Evolutionary conservation across 2,797 vertebrate genomes (phyloP).

Genomic region (Podargus strigoides): DNA sequence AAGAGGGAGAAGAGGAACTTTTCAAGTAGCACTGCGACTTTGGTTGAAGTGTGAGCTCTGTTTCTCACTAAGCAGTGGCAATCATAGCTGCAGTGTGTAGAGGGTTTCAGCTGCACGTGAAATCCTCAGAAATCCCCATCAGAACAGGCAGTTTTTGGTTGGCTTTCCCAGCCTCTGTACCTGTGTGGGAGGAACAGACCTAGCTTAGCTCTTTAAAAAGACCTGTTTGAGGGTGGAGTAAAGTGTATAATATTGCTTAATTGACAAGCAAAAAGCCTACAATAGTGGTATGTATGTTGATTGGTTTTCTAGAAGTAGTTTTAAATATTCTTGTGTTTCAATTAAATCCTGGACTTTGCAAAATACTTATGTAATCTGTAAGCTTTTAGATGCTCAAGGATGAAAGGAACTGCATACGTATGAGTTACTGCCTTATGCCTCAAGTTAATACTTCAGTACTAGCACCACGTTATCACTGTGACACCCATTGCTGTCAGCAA

Average conservation of each 20-base stretch:
- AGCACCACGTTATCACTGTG: background rate
- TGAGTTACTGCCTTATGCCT: background rate
- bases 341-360: background rate
- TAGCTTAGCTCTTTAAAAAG: background rate
- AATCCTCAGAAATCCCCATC: background rate
- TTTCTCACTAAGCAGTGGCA: background rate
- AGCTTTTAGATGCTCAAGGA: background rate
- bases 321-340: background rate
- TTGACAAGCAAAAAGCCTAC: background rate
- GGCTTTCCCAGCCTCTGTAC: background rate
- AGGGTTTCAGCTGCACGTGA: background rate
- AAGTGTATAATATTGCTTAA: background rate
- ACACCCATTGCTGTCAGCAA: background rate
- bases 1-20: background rate
- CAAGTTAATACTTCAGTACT: background rate
- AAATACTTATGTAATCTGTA: background rate
- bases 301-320: background rate
- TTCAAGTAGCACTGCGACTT: background rate
- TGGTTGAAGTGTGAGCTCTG: background rate
- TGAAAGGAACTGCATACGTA: background rate
- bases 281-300: background rate
- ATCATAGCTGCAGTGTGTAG: background rate
- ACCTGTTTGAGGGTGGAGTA: background rate
- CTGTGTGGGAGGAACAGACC: background rate
- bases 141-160: background rate